A percentile compares a stretch with the other conserved stretches of the same genome.
Evolutionary conservation across 2,113 vertebrate species (phyloP).

Genomic region (Poecile atricapillus): DNA sequence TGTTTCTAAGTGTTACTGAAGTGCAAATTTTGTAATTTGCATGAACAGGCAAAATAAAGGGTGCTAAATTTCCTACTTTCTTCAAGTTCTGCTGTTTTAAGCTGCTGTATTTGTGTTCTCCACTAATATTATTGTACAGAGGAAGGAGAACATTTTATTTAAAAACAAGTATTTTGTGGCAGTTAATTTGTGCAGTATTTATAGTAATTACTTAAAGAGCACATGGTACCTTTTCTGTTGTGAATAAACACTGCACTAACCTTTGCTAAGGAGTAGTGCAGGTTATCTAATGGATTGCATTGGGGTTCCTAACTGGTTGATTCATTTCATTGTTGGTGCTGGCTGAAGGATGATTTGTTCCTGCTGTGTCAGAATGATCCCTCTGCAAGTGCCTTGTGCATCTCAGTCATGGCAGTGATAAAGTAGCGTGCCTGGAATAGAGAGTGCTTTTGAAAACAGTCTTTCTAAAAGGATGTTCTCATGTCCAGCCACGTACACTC

Average conservation of each 20-base stretch:
- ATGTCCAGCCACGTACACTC: not conserved
- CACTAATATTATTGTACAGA: not conserved
- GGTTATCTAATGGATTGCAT: not conserved
- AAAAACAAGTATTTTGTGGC: not conserved
- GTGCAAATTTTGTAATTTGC: not conserved
- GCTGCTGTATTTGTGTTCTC: not conserved
- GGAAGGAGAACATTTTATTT: not conserved
- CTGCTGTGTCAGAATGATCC: not conserved
- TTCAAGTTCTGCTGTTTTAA: not conserved
- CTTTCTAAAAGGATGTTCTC: not conserved
- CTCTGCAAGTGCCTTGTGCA: not conserved
- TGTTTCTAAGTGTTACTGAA: not conserved
- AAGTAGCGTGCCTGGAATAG: not conserved
- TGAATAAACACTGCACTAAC: not conserved
- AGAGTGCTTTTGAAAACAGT: not conserved
- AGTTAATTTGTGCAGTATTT: not conserved
- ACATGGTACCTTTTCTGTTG: not conserved
- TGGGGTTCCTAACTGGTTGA: not conserved
- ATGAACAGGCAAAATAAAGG: not conserved
- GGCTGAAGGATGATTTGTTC: conserved; percentile 4
- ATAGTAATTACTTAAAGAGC: not conserved
- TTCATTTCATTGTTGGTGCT: not conserved
- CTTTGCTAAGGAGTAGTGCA: not conserved
- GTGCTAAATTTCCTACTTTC: conserved; percentile 5
- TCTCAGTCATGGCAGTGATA: not conserved